Percentiles rank a stretch among this genome's conserved stretches.
These are phyloP conservation scores for Arctia plantaginis DNA, from an alignment of 2,888 invertebrate genomes.

Conservation along the genomic window DNA sequence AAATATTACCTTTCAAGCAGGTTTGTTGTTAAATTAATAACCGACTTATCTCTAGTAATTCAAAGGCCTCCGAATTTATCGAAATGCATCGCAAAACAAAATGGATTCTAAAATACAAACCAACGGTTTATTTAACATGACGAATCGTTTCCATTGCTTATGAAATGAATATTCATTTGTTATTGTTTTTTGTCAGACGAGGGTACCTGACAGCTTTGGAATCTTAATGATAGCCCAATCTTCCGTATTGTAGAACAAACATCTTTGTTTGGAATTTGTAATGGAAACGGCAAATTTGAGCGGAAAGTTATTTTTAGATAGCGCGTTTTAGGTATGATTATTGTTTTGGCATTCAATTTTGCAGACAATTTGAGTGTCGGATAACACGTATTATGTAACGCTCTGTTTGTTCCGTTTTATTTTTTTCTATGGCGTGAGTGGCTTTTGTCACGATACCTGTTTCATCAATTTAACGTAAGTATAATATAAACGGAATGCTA, in stretches of 20 bases:
- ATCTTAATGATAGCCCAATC: constrained; percentile 50
- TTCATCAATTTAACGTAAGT: background rate
- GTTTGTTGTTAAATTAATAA: constrained; percentile 7
- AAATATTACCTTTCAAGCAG: background rate
- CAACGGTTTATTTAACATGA: constrained; percentile 46
- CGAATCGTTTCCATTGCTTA: constrained; percentile 62
- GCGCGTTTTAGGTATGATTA: constrained; percentile 1
- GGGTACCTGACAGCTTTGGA: constrained; percentile 37
- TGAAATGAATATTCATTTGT: constrained; percentile 67
- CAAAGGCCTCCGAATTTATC: constrained; percentile 29
- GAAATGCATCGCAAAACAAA: constrained; percentile 35
- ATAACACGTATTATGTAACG: background rate
- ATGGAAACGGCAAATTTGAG: constrained; percentile 12
- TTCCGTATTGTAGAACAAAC: constrained; percentile 42
- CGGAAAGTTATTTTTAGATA: background rate
- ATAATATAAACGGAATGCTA: too few relatives aligned
- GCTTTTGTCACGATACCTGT: background rate
- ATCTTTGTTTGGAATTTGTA: constrained; percentile 42
- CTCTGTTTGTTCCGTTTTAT: background rate
- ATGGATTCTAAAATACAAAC: constrained; percentile 23
- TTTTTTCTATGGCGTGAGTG: background rate
- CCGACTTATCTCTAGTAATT: background rate
- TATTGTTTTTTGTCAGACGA: constrained; percentile 55
- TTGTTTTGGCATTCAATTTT: background rate
- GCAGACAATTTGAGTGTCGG: background rate